These are phyloP conservation scores for Platycheirus albimanus DNA, from an alignment of 2,888 invertebrate genomes.

Conservation along the genomic window DNA sequence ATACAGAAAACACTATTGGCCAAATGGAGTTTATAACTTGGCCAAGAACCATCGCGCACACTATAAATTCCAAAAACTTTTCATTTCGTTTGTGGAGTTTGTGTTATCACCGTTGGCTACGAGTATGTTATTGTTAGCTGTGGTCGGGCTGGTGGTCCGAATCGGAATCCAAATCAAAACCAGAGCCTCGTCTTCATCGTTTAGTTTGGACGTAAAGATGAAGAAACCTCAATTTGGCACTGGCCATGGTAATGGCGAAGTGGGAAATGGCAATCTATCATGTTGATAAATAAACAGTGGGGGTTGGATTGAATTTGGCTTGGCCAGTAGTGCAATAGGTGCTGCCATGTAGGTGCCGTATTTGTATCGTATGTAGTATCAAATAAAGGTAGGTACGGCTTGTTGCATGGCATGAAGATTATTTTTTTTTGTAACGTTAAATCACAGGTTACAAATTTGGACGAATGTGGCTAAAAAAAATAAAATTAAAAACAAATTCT, in stretches of 20 bases:
- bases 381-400: neutral
- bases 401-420: conserved; percentile 23
- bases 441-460: conserved; percentile 44
- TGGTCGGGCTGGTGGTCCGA: conserved; percentile 35
- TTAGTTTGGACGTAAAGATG: conserved; percentile 36
- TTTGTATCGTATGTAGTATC: neutral
- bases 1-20: conserved; percentile 41
- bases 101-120: conserved; percentile 41
- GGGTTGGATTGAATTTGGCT: conserved; percentile 35
- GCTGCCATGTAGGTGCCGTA: conserved; percentile 1
- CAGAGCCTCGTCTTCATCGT: conserved; percentile 45
- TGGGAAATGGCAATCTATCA: conserved; percentile 56
- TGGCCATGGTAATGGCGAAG: neutral
- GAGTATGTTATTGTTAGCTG: too few species aligned
- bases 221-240: conserved; percentile 56
- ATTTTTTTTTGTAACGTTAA: conserved; percentile 25
- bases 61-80: conserved; percentile 51
- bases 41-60: conserved; percentile 50
- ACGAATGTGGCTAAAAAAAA: conserved; percentile 28
- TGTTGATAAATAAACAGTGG: conserved; percentile 36
- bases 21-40: conserved; percentile 35
- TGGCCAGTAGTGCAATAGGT: conserved; percentile 22
- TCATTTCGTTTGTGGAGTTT: conserved; percentile 52
- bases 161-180: conserved; percentile 49
- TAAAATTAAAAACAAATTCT: conserved; percentile 41